Evolutionary conservation across 2,113 vertebrate genomes (phyloP).

Genomic region (Xenopus laevis): DNA sequence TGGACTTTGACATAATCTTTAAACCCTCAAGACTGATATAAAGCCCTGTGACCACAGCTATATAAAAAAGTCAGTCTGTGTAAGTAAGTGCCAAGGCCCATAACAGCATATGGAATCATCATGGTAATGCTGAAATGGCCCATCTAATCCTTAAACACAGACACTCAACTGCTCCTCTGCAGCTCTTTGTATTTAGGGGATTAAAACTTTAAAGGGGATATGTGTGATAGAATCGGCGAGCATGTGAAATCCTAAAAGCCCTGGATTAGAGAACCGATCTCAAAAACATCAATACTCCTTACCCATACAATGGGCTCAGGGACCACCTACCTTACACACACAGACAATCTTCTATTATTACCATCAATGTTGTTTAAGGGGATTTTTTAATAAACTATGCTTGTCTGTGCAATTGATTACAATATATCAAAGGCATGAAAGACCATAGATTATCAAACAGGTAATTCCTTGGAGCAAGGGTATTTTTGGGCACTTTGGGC

Average conservation of each 20-base stretch:
- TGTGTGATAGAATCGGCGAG: constrained; percentile 1
- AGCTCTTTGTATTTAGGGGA: constrained; percentile 20
- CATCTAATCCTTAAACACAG: background rate
- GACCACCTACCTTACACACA: constrained; percentile 3
- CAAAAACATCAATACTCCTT: constrained; percentile 8
- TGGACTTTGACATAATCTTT: no score
- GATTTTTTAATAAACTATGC: constrained; percentile 13
- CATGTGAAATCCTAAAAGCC: constrained; percentile 5
- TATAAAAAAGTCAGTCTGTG: no score
- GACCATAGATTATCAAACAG: no score
- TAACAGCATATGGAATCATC: no score
- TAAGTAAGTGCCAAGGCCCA: no score
- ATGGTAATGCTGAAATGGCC: no score
- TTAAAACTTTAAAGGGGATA: constrained; percentile 23
- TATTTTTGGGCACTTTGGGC: no score
- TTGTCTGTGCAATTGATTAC: background rate
- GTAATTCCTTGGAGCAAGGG: no score
- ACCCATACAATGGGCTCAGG: constrained; percentile 29
- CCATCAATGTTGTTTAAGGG: constrained; percentile 8
- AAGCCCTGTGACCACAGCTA: no score
- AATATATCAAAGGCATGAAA: constrained; percentile 6
- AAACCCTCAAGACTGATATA: no score
- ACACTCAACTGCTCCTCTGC: background rate
- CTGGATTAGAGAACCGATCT: constrained; percentile 11
- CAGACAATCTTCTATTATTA: constrained; percentile 26